Conservation (phyloP, 92 coral and sea anemone species). For the Virgularia gustaviana region DNA sequence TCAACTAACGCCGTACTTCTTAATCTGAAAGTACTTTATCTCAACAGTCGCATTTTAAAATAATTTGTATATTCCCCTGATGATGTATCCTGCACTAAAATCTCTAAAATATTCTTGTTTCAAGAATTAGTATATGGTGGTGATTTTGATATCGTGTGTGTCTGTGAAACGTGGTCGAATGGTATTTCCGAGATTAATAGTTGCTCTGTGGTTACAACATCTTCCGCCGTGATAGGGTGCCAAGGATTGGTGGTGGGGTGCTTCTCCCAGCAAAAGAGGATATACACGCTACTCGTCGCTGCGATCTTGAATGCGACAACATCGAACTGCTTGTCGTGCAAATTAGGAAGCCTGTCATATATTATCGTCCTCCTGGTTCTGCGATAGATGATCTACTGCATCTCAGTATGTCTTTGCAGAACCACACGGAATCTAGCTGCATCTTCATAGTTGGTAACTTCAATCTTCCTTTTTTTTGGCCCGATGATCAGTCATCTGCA, state of each 20-base stretch:
- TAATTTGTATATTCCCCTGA: not conserved
- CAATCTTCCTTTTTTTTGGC: no score
- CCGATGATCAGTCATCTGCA: not conserved
- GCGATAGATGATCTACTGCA: no score
- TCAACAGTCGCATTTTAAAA: not conserved
- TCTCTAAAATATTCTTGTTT: not conserved
- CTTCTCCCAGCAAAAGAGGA: slow-evolving; percentile 43
- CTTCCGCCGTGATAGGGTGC: slow-evolving; percentile 2
- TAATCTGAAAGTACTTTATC: not conserved
- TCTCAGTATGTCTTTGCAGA: no score
- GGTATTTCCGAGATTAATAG: not conserved
- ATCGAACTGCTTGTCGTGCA: slow-evolving; percentile 53
- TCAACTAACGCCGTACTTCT: not conserved
- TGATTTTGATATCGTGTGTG: not conserved
- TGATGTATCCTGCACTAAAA: not conserved
- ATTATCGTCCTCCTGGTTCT: no score
- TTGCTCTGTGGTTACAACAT: slow-evolving; percentile 33
- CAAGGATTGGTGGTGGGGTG: slow-evolving; percentile 36
- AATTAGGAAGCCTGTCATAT: not conserved
- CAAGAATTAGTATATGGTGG: not conserved
- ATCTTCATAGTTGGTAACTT: no score
- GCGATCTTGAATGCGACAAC: slow-evolving; percentile 42
- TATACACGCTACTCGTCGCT: slow-evolving; percentile 23
- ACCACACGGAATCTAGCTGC: no score
- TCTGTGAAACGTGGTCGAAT: slow-evolving; percentile 4